A percentile compares a stretch with the other conserved stretches of the same genome.
Evolutionary conservation across 2,113 vertebrate species (phyloP).

Genomic region (Talpa occidentalis): DNA sequence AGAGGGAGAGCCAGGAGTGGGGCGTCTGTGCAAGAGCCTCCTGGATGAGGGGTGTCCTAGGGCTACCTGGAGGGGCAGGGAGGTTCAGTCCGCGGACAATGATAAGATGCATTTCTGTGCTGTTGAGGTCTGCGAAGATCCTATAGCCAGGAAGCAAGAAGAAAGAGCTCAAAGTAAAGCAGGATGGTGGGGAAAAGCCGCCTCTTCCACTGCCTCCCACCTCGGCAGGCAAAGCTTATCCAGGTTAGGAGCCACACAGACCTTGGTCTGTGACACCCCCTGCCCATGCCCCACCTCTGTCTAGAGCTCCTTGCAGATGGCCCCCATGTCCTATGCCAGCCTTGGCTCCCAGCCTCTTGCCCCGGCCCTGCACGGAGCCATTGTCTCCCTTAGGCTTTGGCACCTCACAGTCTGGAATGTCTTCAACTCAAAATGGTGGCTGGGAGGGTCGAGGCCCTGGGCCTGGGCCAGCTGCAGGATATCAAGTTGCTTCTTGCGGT

Average conservation of each 20-base stretch:
- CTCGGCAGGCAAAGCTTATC: neutral
- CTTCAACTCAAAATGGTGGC: conserved; percentile 95
- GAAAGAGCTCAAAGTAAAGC: neutral
- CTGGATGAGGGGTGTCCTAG: neutral
- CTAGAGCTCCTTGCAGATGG: neutral
- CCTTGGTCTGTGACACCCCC: neutral
- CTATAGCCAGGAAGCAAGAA: conserved; percentile 81
- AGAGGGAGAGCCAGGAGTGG: neutral
- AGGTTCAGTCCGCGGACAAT: conserved; percentile 96
- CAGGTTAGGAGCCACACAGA: neutral
- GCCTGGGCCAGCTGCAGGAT: conserved; percentile 93
- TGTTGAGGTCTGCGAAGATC: conserved; percentile 98
- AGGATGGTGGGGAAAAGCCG: too few species aligned
- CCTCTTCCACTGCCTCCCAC: neutral
- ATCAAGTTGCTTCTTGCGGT: conserved; percentile 94
- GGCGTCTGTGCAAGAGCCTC: neutral
- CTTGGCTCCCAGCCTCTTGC: neutral
- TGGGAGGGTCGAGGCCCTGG: conserved; percentile 93
- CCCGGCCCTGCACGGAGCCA: neutral
- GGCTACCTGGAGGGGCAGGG: conserved; percentile 93
- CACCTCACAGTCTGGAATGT: conserved; percentile 95
- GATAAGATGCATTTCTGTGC: conserved; percentile 96
- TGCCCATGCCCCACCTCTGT: too few species aligned
- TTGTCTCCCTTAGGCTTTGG: neutral
- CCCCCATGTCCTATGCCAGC: neutral